phyloP scores from a whole-genome alignment of 1,140 invertebrate species.

The Drosophila arawakana region DNA sequence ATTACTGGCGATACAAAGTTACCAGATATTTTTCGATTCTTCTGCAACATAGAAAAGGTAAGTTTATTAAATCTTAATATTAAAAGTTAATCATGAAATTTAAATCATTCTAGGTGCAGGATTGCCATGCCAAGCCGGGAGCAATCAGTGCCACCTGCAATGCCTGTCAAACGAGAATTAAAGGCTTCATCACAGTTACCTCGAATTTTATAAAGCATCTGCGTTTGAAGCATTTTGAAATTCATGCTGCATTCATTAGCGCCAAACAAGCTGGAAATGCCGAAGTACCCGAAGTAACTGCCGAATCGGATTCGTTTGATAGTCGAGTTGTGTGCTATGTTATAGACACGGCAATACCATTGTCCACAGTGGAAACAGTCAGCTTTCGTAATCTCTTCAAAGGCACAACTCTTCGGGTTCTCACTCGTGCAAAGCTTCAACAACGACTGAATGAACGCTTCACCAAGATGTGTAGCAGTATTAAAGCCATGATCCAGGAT shows the following conservation, averaged over 20 bases:
- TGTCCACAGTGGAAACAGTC: constrained; percentile 10
- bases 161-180: constrained; percentile 34
- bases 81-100: neutral
- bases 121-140: constrained; percentile 18
- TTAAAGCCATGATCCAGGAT: constrained; percentile 8
- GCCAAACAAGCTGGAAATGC: constrained; percentile 20
- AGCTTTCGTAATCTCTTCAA: constrained; percentile 42
- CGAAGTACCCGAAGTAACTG: neutral
- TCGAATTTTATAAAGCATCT: constrained; percentile 52
- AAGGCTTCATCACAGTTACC: constrained; percentile 33
- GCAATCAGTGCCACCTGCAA: constrained; percentile 42
- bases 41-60: constrained; percentile 38
- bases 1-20: constrained; percentile 19
- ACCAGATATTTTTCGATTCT: constrained; percentile 40
- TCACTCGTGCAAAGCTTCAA: constrained; percentile 17
- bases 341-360: constrained; percentile 27
- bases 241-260: constrained; percentile 33
- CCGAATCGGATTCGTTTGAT: constrained; percentile 34
- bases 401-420: constrained; percentile 26
- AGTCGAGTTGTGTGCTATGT: constrained; percentile 30
- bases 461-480: constrained; percentile 13
- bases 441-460: constrained; percentile 21
- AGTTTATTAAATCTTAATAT: neutral
- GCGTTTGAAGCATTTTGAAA: constrained; percentile 29
- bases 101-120: neutral